A percentile compares a stretch with the other conserved stretches of the same genome.
These are phyloP conservation scores for Catharus fuscescens DNA, from an alignment of 2,113 vertebrate genomes.

Conservation along the genomic window DNA sequence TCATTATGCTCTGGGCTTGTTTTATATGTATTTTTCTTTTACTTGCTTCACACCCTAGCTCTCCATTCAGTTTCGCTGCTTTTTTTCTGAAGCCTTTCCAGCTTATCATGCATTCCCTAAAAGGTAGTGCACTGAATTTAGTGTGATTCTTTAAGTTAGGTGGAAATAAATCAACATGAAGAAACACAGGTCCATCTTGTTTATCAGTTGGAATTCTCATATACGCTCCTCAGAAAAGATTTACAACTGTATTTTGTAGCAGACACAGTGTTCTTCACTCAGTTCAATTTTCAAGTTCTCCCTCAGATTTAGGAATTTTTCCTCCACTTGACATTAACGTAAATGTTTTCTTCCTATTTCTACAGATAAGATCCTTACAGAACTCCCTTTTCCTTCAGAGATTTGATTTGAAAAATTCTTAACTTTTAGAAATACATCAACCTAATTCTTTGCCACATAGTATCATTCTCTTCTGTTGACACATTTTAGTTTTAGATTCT, in stretches of 20 bases:
- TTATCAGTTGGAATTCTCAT: background rate
- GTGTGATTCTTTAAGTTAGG: background rate
- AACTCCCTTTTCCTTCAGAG: background rate
- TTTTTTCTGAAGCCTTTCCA: background rate
- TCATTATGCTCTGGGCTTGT: background rate
- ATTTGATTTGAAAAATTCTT: background rate
- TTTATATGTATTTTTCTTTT: background rate
- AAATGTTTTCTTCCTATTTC: background rate
- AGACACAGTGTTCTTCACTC: background rate
- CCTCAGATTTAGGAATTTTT: background rate
- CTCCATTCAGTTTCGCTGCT: background rate
- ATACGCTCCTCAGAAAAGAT: background rate
- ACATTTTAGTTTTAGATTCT: background rate
- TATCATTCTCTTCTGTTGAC: background rate
- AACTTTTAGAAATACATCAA: background rate
- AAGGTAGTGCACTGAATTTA: accelerated
- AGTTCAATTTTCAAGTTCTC: background rate
- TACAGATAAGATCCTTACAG: background rate
- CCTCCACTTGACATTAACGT: background rate
- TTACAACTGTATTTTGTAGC: background rate
- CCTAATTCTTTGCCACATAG: background rate
- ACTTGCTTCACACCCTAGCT: background rate
- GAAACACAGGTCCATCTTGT: background rate
- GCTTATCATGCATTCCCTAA: background rate
- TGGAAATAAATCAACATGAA: background rate